These are phyloP conservation scores for Toxonevra muliebris DNA, from an alignment of 2,888 invertebrate species.

Conservation along the genomic window DNA sequence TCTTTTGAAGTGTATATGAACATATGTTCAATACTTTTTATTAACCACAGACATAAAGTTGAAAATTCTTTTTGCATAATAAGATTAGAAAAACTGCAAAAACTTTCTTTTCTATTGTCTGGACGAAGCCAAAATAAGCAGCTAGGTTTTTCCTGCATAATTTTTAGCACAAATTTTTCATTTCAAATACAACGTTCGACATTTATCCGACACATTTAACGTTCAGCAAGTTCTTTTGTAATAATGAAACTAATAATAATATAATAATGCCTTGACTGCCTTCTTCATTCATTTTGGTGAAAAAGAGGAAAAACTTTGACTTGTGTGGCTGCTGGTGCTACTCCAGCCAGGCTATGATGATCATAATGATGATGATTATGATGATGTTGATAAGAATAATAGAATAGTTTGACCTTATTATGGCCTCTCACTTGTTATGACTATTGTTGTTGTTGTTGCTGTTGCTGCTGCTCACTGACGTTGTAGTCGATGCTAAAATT, in stretches of 20 bases:
- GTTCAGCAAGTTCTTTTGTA: constrained; percentile 2
- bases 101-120: too few relatives aligned
- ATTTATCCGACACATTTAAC: constrained; percentile 1
- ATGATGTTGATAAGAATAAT: constrained; percentile 35
- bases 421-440: constrained; percentile 34
- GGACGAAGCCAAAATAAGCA: neutral
- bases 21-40: too few relatives aligned
- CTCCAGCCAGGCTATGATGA: too few relatives aligned
- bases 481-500: too few relatives aligned
- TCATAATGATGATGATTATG: constrained; percentile 32
- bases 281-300: neutral
- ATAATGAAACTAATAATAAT: constrained; percentile 10
- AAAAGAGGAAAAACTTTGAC: neutral
- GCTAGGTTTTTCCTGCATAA: neutral
- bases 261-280: neutral
- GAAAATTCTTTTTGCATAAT: too few relatives aligned
- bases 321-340: too few relatives aligned
- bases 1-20: too few relatives aligned
- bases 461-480: neutral
- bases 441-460: neutral
- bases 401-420: constrained; percentile 40
- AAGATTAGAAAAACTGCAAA: too few relatives aligned
- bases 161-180: constrained; percentile 25
- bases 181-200: constrained; percentile 24
- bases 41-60: too few relatives aligned